phyloP scores from a whole-genome alignment of 30 jellyfish, hydroid and myxozoan species.

The Sanderia malayensis region DNA sequence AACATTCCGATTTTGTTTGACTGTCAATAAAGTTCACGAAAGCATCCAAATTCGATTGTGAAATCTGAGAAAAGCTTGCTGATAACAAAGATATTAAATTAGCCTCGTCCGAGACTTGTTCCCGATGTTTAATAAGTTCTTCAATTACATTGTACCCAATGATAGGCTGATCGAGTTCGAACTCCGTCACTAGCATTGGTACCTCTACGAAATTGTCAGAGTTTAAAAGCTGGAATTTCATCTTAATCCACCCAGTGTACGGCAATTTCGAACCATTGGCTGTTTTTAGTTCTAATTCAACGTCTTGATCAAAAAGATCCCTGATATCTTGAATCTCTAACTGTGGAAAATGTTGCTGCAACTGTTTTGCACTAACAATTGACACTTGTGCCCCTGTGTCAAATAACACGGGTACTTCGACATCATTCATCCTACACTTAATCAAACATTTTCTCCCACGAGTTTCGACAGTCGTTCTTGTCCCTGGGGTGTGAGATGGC shows the following conservation, averaged over 20 bases:
- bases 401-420: not conserved
- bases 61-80: slow-evolving; percentile 8
- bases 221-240: not conserved
- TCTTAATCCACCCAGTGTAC: slow-evolving; percentile 6
- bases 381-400: slow-evolving; percentile 60
- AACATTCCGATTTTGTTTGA: slow-evolving; percentile 7
- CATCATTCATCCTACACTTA: slow-evolving; percentile 1
- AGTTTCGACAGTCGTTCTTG: not conserved
- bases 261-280: slow-evolving; percentile 22
- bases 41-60: slow-evolving; percentile 5
- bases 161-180: slow-evolving; percentile 4
- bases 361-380: slow-evolving; percentile 11
- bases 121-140: not conserved
- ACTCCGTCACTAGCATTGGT: slow-evolving; percentile 23
- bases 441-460: slow-evolving; percentile 6
- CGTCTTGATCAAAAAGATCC: slow-evolving; percentile 5
- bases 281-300: slow-evolving; percentile 1
- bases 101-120: slow-evolving; percentile 23
- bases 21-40: slow-evolving; percentile 5
- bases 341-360: slow-evolving; percentile 4
- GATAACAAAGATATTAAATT: slow-evolving; percentile 2
- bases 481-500: slow-evolving; percentile 26
- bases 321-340: not conserved
- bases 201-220: slow-evolving; percentile 2
- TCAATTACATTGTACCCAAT: slow-evolving; percentile 9